Evolutionary conservation across 1,140 invertebrate genomes (phyloP), one percentile per base, ranked within the genome.

Genomic region (Helicoverpa armigera): DNA sequence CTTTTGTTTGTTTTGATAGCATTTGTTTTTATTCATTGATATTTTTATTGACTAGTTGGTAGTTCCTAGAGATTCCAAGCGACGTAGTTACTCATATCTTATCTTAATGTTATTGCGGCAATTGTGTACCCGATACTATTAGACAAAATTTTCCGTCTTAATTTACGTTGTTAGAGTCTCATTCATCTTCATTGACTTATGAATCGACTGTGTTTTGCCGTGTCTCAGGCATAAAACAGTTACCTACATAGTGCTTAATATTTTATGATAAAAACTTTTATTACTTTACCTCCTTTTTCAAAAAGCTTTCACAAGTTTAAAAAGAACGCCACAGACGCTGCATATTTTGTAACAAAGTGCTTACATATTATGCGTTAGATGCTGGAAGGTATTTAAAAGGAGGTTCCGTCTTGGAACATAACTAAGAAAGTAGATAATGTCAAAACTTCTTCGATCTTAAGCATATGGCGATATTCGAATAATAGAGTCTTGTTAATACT

Each of bases 61-160:
- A 43, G n/a, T 48, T 67, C 63, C 63, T 67, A 67, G 63, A 48
- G 63, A 67, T 48, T 48, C 11, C 9, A 16, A n/a, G 43, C 63
- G 16, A 12, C 63, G 63, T 67, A 67, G 48, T 67, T 18, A 35
- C 35, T 35, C 7, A 35, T 12, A n/a, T 67, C 10, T 67, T 67
- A 67, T 67, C 63, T 50, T 31, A 31, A 0, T 50, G 16, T 67
- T 67, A 29, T 67, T 67, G 43, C 35, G 31, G 11, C 63, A 50
- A 67, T 9, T 7, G 48, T 67, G 9, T 50, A 50, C 43, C 16
- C 63, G 18, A 12, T 50, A 67, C 11, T 67, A 18, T 50, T 50
- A 50, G 63, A 67, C 48, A 50, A 48, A 67, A 67, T 18, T 18
- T 67, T 35, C 43, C 35, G 2, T 18, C n/a, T 60, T 35, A 16